These are phyloP conservation scores for Lycaon pictus DNA, from an alignment of 2,113 vertebrate species.

Conservation along the genomic window DNA sequence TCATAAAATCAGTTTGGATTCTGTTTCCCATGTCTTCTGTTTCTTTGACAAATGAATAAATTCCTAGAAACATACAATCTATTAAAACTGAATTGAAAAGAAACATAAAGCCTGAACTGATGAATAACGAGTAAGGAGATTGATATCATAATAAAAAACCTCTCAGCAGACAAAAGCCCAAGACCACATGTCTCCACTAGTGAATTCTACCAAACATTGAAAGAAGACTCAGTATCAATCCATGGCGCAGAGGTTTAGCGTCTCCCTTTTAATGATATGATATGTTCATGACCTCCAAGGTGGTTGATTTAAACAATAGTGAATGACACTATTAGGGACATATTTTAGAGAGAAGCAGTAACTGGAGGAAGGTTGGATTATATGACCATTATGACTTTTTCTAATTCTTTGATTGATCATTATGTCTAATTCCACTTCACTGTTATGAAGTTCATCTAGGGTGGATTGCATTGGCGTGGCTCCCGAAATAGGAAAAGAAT, in stretches of 20 bases:
- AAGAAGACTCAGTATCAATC: neutral
- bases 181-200: neutral
- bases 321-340: neutral
- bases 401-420: neutral
- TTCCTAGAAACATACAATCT: neutral
- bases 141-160: neutral
- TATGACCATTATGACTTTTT: neutral
- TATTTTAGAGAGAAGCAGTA: neutral
- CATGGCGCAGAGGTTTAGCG: too few relatives aligned
- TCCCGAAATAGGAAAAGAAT: neutral
- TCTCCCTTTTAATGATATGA: neutral
- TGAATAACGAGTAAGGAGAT: neutral
- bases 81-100: neutral
- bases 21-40: neutral
- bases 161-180: neutral
- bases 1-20: neutral
- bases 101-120: neutral
- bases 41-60: neutral
- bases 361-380: neutral
- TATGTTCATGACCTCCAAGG: neutral
- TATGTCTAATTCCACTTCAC: neutral
- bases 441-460: neutral
- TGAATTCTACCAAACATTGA: neutral
- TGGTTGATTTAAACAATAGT: neutral
- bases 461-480: neutral